Base-by-base conservation (phyloP, 35 echinoderm and acorn worm genomes). In the Heliocidaris erythrogramma region DNA sequence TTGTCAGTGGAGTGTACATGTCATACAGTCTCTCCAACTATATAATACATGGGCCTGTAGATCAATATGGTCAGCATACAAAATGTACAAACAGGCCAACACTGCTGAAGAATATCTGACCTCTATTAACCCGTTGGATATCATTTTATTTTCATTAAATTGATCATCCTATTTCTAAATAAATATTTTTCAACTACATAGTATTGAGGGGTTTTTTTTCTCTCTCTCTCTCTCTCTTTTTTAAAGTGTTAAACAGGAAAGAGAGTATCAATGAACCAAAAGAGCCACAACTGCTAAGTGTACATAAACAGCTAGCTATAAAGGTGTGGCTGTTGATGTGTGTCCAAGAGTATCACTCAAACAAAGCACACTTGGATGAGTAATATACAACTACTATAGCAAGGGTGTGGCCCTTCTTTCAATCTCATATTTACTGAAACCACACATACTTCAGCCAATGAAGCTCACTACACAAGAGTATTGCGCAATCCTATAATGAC, bases 271-370 rank as follows among this genome's bases (percentile, higher is more conserved):
- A 69, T 17, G 60, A 69, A 69, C 17, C 24, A 17, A 18, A 69
- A 78, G 14, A 56, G 52, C 52, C 52, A 12, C 8, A 56, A 78
- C 65, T 78, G 27, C 24, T n/a, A 18, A 78, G 9, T 12, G 49
- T 56, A 11, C 52, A 56, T 11, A 14, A 13, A 56, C 52, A 12
- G 7, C 11, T 11, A 56, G 52, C 10, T 56, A 11, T 56, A 78
- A n/a, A 78, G 65, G 65, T 78, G 65, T 78, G 65, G 65, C 65
- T 78, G n/a, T 78, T 78, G 65, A 21, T 78, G 65, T 78, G 65
- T 78, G 65, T 78, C 65, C 65, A 78, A 78, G 65, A 78, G 1
- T 27, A 78, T 78, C 27, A 78, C 18, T 78, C 65, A 27, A n/a
- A 78, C 65, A 78, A 78, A 18, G 65, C 65, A 78, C 17, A 78